These are phyloP conservation scores for Elaphurus davidianus DNA, from an alignment of 2,113 vertebrate genomes.

Conservation along the genomic window DNA sequence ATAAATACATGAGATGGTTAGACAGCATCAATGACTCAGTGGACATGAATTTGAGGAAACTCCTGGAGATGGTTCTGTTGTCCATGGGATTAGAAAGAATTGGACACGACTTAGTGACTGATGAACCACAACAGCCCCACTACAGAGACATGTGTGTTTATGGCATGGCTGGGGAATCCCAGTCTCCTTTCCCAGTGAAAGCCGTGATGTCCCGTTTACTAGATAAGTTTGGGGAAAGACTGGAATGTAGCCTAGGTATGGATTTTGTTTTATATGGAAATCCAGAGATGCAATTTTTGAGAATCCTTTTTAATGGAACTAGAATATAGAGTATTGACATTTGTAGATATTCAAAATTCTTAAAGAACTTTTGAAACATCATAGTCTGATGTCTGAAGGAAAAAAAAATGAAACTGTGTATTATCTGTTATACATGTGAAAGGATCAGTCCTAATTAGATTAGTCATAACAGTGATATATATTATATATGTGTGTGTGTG, in stretches of 20 bases:
- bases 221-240: not conserved
- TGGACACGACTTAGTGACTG: not conserved
- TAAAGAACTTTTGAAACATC: not conserved
- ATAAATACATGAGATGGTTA: not conserved
- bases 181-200: not conserved
- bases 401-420: not conserved
- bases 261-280: not conserved
- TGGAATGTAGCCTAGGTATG: not conserved
- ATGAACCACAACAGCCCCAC: not conserved
- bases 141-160: accelerated
- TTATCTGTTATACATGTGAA: not conserved
- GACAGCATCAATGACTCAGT: not conserved
- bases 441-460: not conserved
- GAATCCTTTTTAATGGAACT: not conserved
- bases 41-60: not conserved
- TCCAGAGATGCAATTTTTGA: not conserved
- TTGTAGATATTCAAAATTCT: not conserved
- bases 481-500: not conserved
- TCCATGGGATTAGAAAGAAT: not conserved
- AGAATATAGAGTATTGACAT: not conserved
- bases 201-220: not conserved
- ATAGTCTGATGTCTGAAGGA: not conserved
- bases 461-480: not conserved
- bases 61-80: not conserved
- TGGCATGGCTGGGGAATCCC: accelerated